Percentiles rank a stretch among this genome's conserved stretches.
These are phyloP conservation scores for Penaeus japonicus DNA, from an alignment of 1,140 invertebrate species.

Conservation along the genomic window DNA sequence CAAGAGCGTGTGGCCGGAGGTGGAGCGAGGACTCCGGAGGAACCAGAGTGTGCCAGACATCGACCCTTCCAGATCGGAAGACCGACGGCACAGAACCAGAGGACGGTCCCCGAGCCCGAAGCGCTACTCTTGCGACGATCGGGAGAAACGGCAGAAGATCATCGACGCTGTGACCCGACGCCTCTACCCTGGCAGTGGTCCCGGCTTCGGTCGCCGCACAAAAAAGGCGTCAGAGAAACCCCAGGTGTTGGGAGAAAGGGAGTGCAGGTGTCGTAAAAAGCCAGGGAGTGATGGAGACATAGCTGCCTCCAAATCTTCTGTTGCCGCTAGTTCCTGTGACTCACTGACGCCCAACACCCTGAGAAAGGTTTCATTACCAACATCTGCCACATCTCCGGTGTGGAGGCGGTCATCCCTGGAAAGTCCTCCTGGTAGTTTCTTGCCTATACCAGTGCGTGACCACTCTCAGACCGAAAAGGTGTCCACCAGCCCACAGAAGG, in stretches of 20 bases:
- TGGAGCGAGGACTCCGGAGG: constrained; percentile 49
- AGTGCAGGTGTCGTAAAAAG: constrained; percentile 28
- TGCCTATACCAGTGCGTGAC: constrained; percentile 18
- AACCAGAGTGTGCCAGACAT: constrained; percentile 56
- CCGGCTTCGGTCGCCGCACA: not conserved
- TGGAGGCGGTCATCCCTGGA: not conserved
- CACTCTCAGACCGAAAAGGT: not conserved
- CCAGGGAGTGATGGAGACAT: not conserved
- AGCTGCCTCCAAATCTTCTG: not conserved
- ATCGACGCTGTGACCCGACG: constrained; percentile 48
- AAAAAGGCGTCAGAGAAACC: constrained; percentile 16
- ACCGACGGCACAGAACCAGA: not conserved
- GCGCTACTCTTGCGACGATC: not conserved
- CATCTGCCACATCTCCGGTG: not conserved
- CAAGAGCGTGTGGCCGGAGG: constrained; percentile 56
- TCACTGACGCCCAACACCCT: not conserved
- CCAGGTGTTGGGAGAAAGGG: not conserved
- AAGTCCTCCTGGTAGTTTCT: not conserved
- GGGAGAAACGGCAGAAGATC: constrained; percentile 45
- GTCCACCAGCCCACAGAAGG: not conserved
- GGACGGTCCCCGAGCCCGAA: not conserved
- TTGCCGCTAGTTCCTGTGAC: not conserved
- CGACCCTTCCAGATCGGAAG: not conserved
- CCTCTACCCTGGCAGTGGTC: constrained; percentile 38
- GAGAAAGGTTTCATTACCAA: not conserved